Base-by-base conservation (phyloP, 2,113 vertebrate genomes). In the Balaeniceps rex region DNA sequence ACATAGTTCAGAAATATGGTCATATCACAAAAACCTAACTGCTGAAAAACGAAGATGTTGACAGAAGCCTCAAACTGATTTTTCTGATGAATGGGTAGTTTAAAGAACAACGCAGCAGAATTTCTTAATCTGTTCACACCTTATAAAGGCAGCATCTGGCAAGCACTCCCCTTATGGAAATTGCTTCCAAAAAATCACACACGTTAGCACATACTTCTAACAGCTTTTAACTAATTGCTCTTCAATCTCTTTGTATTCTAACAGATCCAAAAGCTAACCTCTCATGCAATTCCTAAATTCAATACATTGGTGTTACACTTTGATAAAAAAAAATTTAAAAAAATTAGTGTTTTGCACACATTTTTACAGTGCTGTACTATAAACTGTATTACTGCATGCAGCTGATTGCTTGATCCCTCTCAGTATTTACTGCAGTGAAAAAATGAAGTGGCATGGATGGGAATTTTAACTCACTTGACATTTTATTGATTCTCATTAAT, bases 61-160 rank as follows among this genome's bases (percentile, higher is more conserved):
- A 93, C 88, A 95, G 91, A 93, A 94, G 46, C 33, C 31, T 55
- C 68, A 85, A 91, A 69, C 42, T 58, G 51, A 66, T 88, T 87
- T 70, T 87, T 88, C 76, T 91, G 83, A 93, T 55, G n/a, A 95
- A 88, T 3, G 1, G 52, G 26, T 68, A 82, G 61, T 86, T 93
- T 90, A 79, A 91, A 91, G 80, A 91, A 90, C 69, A 93, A 94
- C 66, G 88, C 75, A 93, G 55, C 74, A 89, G 70, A 86, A 87
- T 85, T 95, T 94, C 83, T 94, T 95, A 96, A 96, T 74, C 82
- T 91, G 95, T 93, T 97, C 89, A 86, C 90, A 96, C 75, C 58
- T 72, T 94, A 92, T 87, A 93, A 94, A 95, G 82, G 88, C 58
- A 90, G 91, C 72, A 93, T 55, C 94, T 92, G 90, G 88, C 58